phyloP scores from a whole-genome alignment of 1,140 invertebrate species.

The Cydia pomonella region DNA sequence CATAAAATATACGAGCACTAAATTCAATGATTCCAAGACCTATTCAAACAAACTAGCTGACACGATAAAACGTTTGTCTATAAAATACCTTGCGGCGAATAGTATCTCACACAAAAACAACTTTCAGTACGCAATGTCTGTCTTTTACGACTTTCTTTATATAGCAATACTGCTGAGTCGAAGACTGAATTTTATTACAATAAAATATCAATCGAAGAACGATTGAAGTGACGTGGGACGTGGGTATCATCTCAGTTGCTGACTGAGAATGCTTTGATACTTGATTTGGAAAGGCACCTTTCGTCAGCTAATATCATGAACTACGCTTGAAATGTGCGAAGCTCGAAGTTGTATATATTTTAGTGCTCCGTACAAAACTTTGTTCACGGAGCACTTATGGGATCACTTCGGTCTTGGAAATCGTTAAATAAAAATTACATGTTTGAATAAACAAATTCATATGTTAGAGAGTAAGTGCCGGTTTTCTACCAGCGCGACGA shows the following conservation, averaged over 20 bases:
- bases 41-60: neutral
- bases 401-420: too few relatives aligned
- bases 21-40: neutral
- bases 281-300: neutral
- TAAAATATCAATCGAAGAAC: conserved; percentile 28
- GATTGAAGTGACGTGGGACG: conserved; percentile 15
- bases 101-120: neutral
- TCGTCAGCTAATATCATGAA: neutral
- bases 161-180: neutral
- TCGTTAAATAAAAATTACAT: too few relatives aligned
- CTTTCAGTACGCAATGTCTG: neutral
- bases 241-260: conserved; percentile 2
- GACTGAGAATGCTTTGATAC: neutral
- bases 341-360: too few relatives aligned
- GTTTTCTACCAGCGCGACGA: too few relatives aligned
- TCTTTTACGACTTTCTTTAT: neutral
- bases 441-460: neutral
- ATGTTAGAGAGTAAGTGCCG: too few relatives aligned
- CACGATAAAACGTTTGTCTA: neutral
- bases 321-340: neutral
- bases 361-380: too few relatives aligned
- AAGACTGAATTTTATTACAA: conserved; percentile 25
- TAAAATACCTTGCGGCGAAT: neutral
- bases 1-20: neutral
- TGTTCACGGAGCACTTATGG: too few relatives aligned